Base-by-base conservation (phyloP, 1,140 invertebrate species). In the Goniozus legneri region DNA sequence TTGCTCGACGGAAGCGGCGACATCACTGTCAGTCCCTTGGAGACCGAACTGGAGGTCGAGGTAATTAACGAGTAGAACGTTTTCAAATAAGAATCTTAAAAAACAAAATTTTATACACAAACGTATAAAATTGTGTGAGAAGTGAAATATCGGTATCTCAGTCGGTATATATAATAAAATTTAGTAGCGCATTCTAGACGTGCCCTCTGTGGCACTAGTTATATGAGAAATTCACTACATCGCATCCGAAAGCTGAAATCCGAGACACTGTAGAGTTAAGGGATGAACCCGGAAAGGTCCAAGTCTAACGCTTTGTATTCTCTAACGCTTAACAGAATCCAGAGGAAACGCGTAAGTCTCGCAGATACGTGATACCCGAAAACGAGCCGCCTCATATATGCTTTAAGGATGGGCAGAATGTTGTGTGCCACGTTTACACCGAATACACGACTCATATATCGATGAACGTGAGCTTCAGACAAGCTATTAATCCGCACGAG, bases 401-500 rank as follows among this genome's bases (percentile, higher is more conserved):
- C 51, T 77, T 79, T 42, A 77, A 71, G 3, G 65, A 81, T 50
- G 47, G 72, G 33, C 75, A 75, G 24, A 62, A 73, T 15, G 69
- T 71, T 0, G 57, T 80, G 35, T 85, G 84, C 49, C 76, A 83
- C 39, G 83, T 83, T 20, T 84, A 82, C 64, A 83, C 84, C 40
- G 71, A 79, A 24, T 77, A 78, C 45, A 75, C 77, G 0, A 69
- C 66, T n/a, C 70, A 67, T 10, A 59, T 84, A 34, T 52, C 72
- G 0, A 64, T 85, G 4, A 79, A 78, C 27, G 73, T 80, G 3
- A 78, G 77, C 2, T 54, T 85, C 10, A 57, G 68, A 13, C 76
- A 79, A 8, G 75, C 77, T 0, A 60, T 67, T 14, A 68, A 71
- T 21, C 61, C 64, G 1, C 62, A 75, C 14, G 68, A 79, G 22